A percentile compares a stretch with the other conserved stretches of the same genome.
phyloP scores from a whole-genome alignment of 2,888 invertebrate species.

The Pseudococcus viburni region DNA sequence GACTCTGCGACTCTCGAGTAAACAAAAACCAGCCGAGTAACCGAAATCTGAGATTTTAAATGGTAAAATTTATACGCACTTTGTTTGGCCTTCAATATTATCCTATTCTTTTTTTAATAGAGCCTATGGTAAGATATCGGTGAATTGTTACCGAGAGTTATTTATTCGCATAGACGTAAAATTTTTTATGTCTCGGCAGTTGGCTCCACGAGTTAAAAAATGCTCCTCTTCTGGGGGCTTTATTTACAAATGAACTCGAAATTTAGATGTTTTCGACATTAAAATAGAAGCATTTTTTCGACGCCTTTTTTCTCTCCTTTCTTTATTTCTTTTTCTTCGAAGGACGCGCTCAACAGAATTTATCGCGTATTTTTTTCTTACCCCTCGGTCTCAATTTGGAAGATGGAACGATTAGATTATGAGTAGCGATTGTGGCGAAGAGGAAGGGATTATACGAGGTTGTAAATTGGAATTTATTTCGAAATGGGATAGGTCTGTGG shows the following conservation, averaged over 20 bases:
- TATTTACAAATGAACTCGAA: slow-evolving; percentile 30
- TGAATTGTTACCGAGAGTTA: slow-evolving; percentile 6
- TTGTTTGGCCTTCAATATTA: neutral
- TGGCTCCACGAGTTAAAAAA: slow-evolving; percentile 29
- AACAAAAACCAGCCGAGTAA: neutral
- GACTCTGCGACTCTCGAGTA: neutral
- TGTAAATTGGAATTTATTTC: neutral
- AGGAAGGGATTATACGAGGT: neutral
- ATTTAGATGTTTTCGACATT: neutral
- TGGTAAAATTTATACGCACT: neutral
- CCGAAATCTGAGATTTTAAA: neutral
- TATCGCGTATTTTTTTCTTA: neutral
- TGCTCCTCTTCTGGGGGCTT: neutral
- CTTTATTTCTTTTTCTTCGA: neutral
- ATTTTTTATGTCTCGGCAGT: slow-evolving; percentile 30
- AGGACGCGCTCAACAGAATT: neutral
- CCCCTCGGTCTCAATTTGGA: neutral
- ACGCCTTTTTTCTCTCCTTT: neutral
- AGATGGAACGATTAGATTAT: neutral
- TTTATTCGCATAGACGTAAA: slow-evolving; percentile 29
- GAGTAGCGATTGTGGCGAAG: neutral
- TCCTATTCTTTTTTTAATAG: neutral
- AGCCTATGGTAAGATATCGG: neutral
- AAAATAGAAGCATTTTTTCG: neutral
- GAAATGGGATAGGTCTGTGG: too few species aligned